phyloP scores from a whole-genome alignment of 37 sponge, comb jelly and placozoan genomes.

The Theonella swinhoei region DNA sequence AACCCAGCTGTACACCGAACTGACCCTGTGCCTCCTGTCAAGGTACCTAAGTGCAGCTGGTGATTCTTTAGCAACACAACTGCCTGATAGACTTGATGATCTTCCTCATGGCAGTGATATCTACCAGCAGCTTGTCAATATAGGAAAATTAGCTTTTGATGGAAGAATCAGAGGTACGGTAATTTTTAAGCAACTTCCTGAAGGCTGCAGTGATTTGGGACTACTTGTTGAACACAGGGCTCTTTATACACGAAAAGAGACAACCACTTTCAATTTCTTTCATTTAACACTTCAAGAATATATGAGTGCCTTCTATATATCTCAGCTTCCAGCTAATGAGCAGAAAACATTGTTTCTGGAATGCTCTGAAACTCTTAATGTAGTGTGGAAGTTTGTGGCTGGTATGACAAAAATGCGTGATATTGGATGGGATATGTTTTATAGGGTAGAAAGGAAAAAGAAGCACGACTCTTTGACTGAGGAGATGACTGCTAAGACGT shows the following conservation, averaged over 20 bases:
- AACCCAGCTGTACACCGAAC: constrained; percentile 19
- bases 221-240: neutral
- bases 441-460: too few species aligned
- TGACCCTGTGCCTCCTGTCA: neutral
- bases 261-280: neutral
- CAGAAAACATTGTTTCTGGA: too few species aligned
- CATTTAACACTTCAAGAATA: constrained; percentile 23
- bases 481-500: too few species aligned
- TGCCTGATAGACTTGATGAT: neutral
- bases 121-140: neutral
- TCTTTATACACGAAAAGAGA: neutral
- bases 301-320: constrained; percentile 16
- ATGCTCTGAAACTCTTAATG: neutral
- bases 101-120: neutral
- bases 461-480: too few species aligned
- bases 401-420: neutral
- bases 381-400: neutral
- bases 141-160: neutral
- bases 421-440: neutral
- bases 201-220: neutral
- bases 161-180: neutral
- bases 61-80: neutral
- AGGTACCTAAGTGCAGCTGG: neutral
- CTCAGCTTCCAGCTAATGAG: neutral
- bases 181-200: neutral